Conservation (phyloP, 2,797 vertebrate species). For the Sebastes vulpes region DNA sequence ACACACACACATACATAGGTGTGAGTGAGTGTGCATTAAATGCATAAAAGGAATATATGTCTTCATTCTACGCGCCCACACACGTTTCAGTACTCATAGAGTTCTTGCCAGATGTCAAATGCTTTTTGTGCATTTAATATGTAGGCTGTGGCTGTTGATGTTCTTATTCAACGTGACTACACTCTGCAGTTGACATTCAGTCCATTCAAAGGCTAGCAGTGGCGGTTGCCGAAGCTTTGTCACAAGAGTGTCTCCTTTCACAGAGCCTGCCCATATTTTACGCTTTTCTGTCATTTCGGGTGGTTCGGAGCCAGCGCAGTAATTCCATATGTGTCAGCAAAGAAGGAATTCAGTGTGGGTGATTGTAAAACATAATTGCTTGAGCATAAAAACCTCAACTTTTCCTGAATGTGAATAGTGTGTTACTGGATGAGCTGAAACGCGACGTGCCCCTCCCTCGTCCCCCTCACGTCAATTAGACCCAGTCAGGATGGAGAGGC, state of each 20-base stretch:
- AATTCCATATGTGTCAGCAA: constrained; percentile 73
- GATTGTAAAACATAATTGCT: constrained; percentile 71
- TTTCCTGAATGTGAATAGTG: constrained; percentile 55
- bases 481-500: constrained; percentile 24
- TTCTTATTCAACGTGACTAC: constrained; percentile 39
- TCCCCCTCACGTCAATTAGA: constrained; percentile 18
- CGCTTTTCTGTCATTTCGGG: constrained; percentile 67
- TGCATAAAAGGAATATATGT: constrained; percentile 38
- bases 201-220: constrained; percentile 42
- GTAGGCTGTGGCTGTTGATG: constrained; percentile 38
- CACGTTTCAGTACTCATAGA: constrained; percentile 21
- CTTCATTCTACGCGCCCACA: constrained; percentile 44
- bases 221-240: constrained; percentile 21
- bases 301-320: constrained; percentile 57
- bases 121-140: constrained; percentile 45
- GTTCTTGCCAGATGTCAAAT: constrained; percentile 59
- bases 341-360: constrained; percentile 66
- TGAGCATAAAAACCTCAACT: constrained; percentile 58
- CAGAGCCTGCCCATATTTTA: constrained; percentile 59
- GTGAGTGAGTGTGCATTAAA: constrained; percentile 18
- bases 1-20: background rate
- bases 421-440: constrained; percentile 50
- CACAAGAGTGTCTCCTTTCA: constrained; percentile 65
- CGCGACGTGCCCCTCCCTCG: background rate
- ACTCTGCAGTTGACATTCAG: constrained; percentile 39